Evolutionary conservation across 2,888 invertebrate genomes (phyloP).

Genomic region (Tethea ocularis): DNA sequence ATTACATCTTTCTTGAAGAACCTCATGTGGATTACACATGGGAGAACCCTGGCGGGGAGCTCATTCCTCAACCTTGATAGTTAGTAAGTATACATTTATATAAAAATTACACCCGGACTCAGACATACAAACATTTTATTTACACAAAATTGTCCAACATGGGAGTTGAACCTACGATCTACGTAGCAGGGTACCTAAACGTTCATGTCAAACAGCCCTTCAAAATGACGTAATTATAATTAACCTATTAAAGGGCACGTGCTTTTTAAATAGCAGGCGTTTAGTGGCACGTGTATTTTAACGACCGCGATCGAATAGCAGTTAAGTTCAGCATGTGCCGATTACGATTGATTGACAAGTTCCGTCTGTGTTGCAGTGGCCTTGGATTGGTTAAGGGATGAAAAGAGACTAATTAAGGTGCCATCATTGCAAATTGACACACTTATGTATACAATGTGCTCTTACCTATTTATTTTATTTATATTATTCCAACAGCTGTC

Average conservation of each 20-base stretch:
- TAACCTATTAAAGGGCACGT: not conserved
- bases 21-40: too few species aligned
- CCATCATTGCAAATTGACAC: not conserved
- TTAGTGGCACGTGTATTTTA: not conserved
- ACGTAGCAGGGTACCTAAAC: not conserved
- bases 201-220: not conserved
- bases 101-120: too few species aligned
- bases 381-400: not conserved
- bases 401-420: not conserved
- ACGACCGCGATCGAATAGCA: not conserved
- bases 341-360: not conserved
- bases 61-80: too few species aligned
- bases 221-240: not conserved
- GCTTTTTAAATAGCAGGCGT: not conserved
- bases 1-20: too few species aligned
- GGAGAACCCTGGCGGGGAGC: too few species aligned
- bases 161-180: too few species aligned
- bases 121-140: too few species aligned
- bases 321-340: not conserved
- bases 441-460: not conserved
- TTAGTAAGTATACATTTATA: too few species aligned
- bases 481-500: too few species aligned
- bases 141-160: too few species aligned
- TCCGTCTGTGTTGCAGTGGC: not conserved
- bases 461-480: too few species aligned